phyloP scores from a whole-genome alignment of 2,888 invertebrate species.

The Eubasilissa splendida region DNA sequence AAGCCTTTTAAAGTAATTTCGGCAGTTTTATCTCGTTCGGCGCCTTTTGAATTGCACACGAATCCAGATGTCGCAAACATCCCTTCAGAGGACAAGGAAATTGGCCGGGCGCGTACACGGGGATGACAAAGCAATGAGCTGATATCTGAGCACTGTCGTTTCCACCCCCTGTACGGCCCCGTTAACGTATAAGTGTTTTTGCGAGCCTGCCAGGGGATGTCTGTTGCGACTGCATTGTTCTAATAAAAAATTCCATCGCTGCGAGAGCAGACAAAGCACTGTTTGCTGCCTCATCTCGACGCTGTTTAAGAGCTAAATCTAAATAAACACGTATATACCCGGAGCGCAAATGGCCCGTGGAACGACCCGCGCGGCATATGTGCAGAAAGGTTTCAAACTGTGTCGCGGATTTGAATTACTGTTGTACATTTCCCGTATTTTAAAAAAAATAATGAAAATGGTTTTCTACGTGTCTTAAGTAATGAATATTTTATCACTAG shows the following conservation, averaged over 20 bases:
- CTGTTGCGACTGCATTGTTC: slow-evolving; percentile 30
- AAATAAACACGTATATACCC: neutral
- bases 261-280: slow-evolving; percentile 8
- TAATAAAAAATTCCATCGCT: slow-evolving; percentile 8
- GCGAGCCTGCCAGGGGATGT: slow-evolving; percentile 1
- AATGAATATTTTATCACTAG: too few relatives aligned
- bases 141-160: slow-evolving; percentile 6
- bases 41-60: too few relatives aligned
- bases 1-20: too few relatives aligned
- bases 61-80: neutral
- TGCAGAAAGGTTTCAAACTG: too few relatives aligned
- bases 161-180: slow-evolving; percentile 2
- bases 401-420: too few relatives aligned
- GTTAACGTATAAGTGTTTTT: slow-evolving; percentile 28
- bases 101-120: neutral
- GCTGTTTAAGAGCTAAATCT: slow-evolving; percentile 10
- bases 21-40: too few relatives aligned
- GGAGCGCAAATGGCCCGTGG: neutral
- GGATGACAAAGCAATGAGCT: slow-evolving; percentile 10
- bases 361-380: neutral
- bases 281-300: neutral
- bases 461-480: too few relatives aligned
- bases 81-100: neutral
- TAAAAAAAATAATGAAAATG: too few relatives aligned
- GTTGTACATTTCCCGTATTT: too few relatives aligned